These are phyloP conservation scores for Zoroaster sp. DNA, from an alignment of 53 echinoderm and acorn worm genomes.

Conservation along the genomic window DNA sequence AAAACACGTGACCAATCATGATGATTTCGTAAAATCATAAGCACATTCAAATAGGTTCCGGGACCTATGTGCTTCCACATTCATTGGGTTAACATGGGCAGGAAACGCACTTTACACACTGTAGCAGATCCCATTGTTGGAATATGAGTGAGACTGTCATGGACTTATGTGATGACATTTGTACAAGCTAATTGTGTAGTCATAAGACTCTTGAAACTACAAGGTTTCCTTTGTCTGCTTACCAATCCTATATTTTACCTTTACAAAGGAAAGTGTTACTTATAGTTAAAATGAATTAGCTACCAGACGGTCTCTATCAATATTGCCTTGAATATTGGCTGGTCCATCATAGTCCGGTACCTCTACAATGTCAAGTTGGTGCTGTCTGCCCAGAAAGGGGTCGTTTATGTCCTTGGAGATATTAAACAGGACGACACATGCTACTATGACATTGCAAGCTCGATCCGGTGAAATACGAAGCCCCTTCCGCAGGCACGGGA, in stretches of 20 bases:
- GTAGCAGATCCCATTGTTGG: neutral
- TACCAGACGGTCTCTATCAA: conserved; percentile 1
- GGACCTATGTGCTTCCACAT: no score
- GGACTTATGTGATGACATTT: neutral
- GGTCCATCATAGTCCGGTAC: conserved; percentile 9
- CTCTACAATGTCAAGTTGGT: neutral
- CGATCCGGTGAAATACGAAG: conserved; percentile 10
- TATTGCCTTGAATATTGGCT: conserved; percentile 12
- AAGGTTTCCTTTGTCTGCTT: neutral
- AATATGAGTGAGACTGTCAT: neutral
- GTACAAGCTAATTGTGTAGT: neutral
- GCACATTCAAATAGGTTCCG: no score
- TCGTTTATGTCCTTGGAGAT: conserved; percentile 45
- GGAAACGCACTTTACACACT: neutral
- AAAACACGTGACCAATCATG: no score
- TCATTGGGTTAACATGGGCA: neutral
- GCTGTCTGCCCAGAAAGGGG: conserved; percentile 45
- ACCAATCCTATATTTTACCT: neutral
- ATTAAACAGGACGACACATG: conserved; percentile 47
- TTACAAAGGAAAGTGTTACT: no score
- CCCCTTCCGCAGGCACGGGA: conserved; percentile 14
- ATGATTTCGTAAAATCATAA: no score
- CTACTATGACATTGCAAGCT: conserved; percentile 10
- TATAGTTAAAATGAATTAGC: neutral
- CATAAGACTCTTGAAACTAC: neutral